Percentiles rank a stretch among this genome's conserved stretches.
These are phyloP conservation scores for Cyclophora albipunctata DNA, from an alignment of 2,888 invertebrate genomes.

Conservation along the genomic window DNA sequence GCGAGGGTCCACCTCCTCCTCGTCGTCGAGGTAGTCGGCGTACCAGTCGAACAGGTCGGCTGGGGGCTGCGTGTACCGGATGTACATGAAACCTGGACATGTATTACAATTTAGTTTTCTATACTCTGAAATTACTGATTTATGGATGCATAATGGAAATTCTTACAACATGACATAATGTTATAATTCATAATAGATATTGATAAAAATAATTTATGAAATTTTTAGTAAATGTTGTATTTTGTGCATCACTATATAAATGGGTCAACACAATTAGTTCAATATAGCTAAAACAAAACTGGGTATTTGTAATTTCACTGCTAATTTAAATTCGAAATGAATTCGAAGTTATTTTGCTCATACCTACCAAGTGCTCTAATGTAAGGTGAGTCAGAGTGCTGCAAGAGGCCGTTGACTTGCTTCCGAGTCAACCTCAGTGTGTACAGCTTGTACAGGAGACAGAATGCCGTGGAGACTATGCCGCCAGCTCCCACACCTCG, in stretches of 20 bases:
- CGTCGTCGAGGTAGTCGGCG: conserved; percentile 95
- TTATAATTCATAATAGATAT: too few relatives aligned
- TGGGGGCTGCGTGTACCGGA: conserved; percentile 96
- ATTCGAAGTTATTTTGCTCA: conserved; percentile 1
- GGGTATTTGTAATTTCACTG: too few relatives aligned
- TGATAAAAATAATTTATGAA: too few relatives aligned
- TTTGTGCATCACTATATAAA: too few relatives aligned
- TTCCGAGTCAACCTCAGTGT: conserved; percentile 97
- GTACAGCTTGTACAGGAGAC: conserved; percentile 98
- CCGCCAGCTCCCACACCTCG: conserved; percentile 99
- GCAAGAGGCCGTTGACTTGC: conserved; percentile 95
- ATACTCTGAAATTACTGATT: too few relatives aligned
- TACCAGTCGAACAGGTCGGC: conserved; percentile 98
- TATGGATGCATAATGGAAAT: too few relatives aligned
- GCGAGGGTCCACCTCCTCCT: conserved; percentile 97
- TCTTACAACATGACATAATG: too few relatives aligned
- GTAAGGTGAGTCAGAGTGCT: conserved; percentile 97
- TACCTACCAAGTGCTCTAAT: conserved; percentile 92
- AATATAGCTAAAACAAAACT: too few relatives aligned
- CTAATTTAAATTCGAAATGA: too few relatives aligned
- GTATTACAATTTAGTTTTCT: too few relatives aligned
- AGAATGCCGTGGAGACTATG: conserved; percentile 99
- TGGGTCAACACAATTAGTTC: too few relatives aligned
- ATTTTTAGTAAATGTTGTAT: too few relatives aligned
- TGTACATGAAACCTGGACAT: conserved; percentile 81